Evolutionary conservation across 2,113 vertebrate genomes (phyloP), one percentile per base, ranked within the genome.

Genomic region (Amphilophus citrinellus): DNA sequence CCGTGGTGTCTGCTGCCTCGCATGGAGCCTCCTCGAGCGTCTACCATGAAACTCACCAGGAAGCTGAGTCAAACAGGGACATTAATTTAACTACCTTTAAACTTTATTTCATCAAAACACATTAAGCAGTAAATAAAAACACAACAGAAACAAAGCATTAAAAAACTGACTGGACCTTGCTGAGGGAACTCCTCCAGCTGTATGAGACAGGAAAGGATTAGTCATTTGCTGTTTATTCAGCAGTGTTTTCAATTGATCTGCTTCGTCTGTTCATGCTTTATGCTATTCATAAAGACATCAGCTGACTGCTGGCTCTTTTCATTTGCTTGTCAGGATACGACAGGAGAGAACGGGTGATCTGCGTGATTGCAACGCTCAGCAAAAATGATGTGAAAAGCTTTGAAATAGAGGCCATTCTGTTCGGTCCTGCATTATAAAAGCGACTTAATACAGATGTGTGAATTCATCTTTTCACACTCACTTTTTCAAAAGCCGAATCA

Each of bases 31-130:
- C 98, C 98, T 0, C 98, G 97, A 18, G 98, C 98, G 0, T 99
- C 98, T 39, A 99, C 98, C 98, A 99, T 99, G 93, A 99, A 99
- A 89, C 98, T 99, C 88, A 99, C 98, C 91, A 99, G 95, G 93
- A 99, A 99, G 87, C 98, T 99, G 92, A 50, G 27, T 30, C 77
- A 75, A 1, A 62, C 18, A 87, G n/a, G 7, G 22, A 80, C 6
- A 32, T 3, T 42, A 5, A 27, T 68, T 44, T 24, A 47, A 62
- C 35, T 5, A 79, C 57, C 66, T 10, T 73, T 44, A n/a, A 62
- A 65, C 20, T 14, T 11, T 1, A 20, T 22, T 6, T 56, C 7
- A 61, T 71, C 39, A 86, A 35, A 27, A 22, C 50, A 32, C 63
- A 56, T 56, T 84, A 32, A 50, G 15, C 20, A 20, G 22, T 20